Evolutionary conservation across 2,113 vertebrate species (phyloP), one percentile per base, ranked within the genome.

Genomic region (Cygnus buccinator): DNA sequence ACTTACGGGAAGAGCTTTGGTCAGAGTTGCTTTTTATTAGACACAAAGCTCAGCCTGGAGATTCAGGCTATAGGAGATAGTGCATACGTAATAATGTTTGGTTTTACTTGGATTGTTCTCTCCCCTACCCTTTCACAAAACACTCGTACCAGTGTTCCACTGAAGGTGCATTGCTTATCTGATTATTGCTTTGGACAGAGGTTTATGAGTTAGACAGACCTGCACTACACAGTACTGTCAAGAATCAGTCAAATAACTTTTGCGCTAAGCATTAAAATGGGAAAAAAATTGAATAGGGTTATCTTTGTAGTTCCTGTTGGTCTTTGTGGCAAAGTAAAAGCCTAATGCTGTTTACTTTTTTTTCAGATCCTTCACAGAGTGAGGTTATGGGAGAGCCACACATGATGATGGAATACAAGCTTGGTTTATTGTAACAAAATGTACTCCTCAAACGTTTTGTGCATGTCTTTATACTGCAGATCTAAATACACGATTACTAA

Each of bases 331-430:
- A 90, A 74, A 10, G 13, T 73, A 86, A 84, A 94, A 59, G 35
- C 71, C 57, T 96, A 61, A 88, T 41, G 15, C 28, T 83, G 19
- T 87, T 6, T 10, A 50, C 15, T 59, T 57, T 52, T 95, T 86
- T 81, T 96, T 18, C 98, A 99, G 99, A 99, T 98, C 99, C 99
- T 55, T 93, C 98, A 29, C 98, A 99, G 93, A 98, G 98, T 95
- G 99, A 99, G 96, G 62, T 98, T 87, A 99, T 99, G 98, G 99
- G 99, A 17, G 99, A 99, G 41, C 99, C 99, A n/a, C 99, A 99
- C 95, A 93, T 98, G 84, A 99, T 99, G 99, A 97, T 99, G 95
- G 99, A 99, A 94, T 97, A 99, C 96, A 99, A 98, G 88, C 97
- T 99, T 5, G 99, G 99, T 77, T 93, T 99, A 93, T 96, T 99